phyloP scores from a whole-genome alignment of 2,888 invertebrate species.

The Chouioia cunea region DNA sequence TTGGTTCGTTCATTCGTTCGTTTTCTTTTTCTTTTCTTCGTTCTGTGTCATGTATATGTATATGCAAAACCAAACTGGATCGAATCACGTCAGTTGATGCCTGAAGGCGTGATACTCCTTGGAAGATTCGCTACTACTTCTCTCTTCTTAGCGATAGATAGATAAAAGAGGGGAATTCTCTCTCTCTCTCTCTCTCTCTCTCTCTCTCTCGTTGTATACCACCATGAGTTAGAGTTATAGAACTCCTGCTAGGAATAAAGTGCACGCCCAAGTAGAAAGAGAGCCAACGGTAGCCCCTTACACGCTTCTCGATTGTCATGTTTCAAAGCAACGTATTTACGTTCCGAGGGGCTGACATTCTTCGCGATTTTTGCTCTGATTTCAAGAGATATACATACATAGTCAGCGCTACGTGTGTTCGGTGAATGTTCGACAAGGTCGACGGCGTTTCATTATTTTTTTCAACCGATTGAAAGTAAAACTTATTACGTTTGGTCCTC shows the following conservation, averaged over 20 bases:
- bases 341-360: background rate
- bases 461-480: background rate
- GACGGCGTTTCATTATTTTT: background rate
- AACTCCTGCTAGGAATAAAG: constrained; percentile 45
- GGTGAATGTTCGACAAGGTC: constrained; percentile 5
- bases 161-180: constrained; percentile 32
- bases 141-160: constrained; percentile 38
- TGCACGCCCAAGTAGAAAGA: constrained; percentile 24
- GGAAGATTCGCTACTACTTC: background rate
- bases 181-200: constrained; percentile 50
- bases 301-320: constrained; percentile 8
- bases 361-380: no score
- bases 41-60: background rate
- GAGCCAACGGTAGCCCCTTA: constrained; percentile 1
- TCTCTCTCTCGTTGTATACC: constrained; percentile 52
- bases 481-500: no score
- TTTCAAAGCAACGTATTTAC: background rate
- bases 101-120: constrained; percentile 33
- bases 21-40: background rate
- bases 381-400: no score
- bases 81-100: constrained; percentile 38
- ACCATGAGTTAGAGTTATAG: constrained; percentile 51
- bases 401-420: no score
- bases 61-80: constrained; percentile 6
- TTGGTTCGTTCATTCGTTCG: no score